Evolutionary conservation across 2,888 invertebrate species (phyloP), one percentile per base, ranked within the genome.

Genomic region (Eulithis prunata): DNA sequence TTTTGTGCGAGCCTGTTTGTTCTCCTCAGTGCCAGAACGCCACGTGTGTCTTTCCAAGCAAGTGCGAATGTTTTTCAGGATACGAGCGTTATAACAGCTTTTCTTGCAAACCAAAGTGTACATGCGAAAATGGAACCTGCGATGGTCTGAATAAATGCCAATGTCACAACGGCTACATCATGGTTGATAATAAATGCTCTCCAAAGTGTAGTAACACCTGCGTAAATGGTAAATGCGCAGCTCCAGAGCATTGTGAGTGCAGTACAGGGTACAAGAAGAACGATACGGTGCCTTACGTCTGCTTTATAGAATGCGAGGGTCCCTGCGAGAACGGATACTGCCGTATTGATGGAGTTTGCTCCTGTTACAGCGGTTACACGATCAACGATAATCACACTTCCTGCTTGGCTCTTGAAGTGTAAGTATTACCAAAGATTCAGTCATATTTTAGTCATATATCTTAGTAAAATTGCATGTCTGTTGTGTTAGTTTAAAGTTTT

Each of bases 261-360:
- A n/a, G n/a, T 8, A 62, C 32, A 4, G 73, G 73, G 4, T 71
- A 57, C 56, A 46, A 38, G 12, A 72, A 66, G 49, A 75, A 79
- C n/a, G 64, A 58, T 0, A 70, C 69, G 1, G 43, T 73, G 2
- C 68, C 75, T 0, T 73, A 70, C 1, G 57, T 72, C 4, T 88
- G 89, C 67, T 70, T 70, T 45, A 84, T 82, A 32, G 75, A 78
- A 12, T 89, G 88, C 49, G 56, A 65, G 1, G 65, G 68, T 0
- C 62, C 71, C 4, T 89, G 89, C 65, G 61, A 68, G 2, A 73
- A 81, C 63, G 88, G 88, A 1, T 56, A 47, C 8, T 88, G 87
- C 64, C 73, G 74, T 49, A 54, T 72, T 3, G 53, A 81, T 3
- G 86, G 85, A 8, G 64, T 62, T 14, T 88, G 88, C 51, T 55